These are phyloP conservation scores for Phaenicophaeus curvirostris DNA, from an alignment of 2,797 vertebrate species.

Conservation along the genomic window DNA sequence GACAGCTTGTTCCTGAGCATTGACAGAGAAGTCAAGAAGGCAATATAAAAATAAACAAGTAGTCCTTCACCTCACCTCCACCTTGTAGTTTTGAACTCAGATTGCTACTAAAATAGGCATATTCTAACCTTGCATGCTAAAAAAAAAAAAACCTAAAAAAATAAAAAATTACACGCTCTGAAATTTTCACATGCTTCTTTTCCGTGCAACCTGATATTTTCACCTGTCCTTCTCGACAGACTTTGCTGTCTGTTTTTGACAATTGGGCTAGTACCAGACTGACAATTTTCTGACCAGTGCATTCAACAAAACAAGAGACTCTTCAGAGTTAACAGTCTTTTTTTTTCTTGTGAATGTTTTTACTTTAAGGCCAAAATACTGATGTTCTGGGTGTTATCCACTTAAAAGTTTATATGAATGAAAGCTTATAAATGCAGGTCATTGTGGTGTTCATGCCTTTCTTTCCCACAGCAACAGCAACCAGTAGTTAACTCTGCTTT, in stretches of 20 bases:
- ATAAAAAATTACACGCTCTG: not conserved
- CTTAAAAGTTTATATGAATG: conserved; percentile 14
- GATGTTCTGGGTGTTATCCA: conserved; percentile 36
- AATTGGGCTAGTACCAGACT: not conserved
- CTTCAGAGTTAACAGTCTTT: not conserved
- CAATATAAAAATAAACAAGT: conserved; percentile 30
- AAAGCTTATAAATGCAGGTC: conserved; percentile 11
- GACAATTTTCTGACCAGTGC: not conserved
- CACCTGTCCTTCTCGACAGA: conserved; percentile 61
- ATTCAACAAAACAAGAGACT: not conserved
- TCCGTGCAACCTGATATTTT: conserved; percentile 62
- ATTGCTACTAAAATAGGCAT: conserved; percentile 40
- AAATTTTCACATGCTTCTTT: conserved; percentile 47
- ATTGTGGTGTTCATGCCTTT: not conserved
- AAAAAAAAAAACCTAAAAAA: not conserved
- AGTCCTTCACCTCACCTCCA: conserved; percentile 49
- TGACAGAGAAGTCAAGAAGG: not conserved
- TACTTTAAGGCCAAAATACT: conserved; percentile 27
- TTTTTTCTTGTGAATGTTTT: not conserved
- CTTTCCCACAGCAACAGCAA: not conserved
- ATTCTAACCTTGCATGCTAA: conserved; percentile 7
- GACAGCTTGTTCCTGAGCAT: not conserved
- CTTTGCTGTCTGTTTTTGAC: conserved; percentile 34
- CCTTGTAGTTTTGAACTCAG: conserved; percentile 1
- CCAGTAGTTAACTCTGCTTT: not conserved